A percentile compares a stretch with the other conserved stretches of the same genome.
phyloP scores from a whole-genome alignment of 2,888 invertebrate species.

The Agelastica alni region DNA sequence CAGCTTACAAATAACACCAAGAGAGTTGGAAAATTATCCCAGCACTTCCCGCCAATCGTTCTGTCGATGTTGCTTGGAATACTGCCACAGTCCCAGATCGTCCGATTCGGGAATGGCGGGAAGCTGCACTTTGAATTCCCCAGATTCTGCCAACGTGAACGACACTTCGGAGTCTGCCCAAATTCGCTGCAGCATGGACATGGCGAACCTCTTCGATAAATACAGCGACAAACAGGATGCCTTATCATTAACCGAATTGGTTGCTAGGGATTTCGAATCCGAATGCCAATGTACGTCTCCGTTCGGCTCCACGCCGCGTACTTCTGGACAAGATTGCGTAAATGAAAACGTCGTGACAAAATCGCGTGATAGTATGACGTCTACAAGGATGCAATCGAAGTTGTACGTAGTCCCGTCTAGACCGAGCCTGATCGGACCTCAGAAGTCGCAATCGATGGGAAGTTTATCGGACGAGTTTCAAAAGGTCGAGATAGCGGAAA shows the following conservation, averaged over 20 bases:
- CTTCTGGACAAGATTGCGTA: constrained; percentile 65
- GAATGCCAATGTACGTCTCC: constrained; percentile 76
- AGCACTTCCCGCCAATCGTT: constrained; percentile 35
- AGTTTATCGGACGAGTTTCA: constrained; percentile 38
- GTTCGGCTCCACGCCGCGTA: constrained; percentile 72
- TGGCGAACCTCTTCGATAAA: constrained; percentile 43
- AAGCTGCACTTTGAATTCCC: constrained; percentile 75
- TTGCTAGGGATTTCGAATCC: constrained; percentile 64
- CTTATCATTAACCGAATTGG: constrained; percentile 63
- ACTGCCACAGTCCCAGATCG: constrained; percentile 70
- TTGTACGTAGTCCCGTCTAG: constrained; percentile 40
- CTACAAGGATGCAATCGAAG: constrained; percentile 61
- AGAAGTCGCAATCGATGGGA: constrained; percentile 49
- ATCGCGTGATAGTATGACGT: constrained; percentile 60
- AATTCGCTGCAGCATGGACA: constrained; percentile 45
- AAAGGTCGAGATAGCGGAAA: constrained; percentile 30
- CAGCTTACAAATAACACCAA: constrained; percentile 48
- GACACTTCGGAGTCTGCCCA: constrained; percentile 32
- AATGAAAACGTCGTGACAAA: constrained; percentile 62
- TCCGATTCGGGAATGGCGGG: constrained; percentile 88
- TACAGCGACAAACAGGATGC: constrained; percentile 45
- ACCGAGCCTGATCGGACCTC: constrained; percentile 25
- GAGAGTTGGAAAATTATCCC: constrained; percentile 35
- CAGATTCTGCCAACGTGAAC: constrained; percentile 60
- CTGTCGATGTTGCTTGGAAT: constrained; percentile 48